Evolutionary conservation across 64 coral and sea anemone species (phyloP).

Genomic region (Platygyra sinensis): DNA sequence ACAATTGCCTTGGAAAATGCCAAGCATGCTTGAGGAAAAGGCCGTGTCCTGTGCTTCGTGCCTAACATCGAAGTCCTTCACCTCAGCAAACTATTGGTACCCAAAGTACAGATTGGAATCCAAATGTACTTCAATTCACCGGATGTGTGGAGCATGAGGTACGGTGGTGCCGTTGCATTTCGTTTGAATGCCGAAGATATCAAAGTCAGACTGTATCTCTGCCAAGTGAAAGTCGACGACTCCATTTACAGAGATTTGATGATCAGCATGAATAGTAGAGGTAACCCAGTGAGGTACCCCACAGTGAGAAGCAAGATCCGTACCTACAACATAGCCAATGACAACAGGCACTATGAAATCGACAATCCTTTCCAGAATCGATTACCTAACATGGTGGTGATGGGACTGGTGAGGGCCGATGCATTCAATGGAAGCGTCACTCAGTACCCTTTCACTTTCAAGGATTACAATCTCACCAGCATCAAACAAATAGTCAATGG

Average conservation of each 20-base stretch:
- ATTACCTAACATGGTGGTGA: slow-evolving; percentile 17
- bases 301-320: slow-evolving; percentile 36
- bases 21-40: no score
- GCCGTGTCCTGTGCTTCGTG: no score
- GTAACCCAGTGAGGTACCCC: background rate
- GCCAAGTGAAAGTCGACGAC: background rate
- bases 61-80: no score
- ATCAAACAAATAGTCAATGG: slow-evolving; percentile 32
- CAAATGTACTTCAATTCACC: no score
- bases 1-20: no score
- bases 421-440: slow-evolving; percentile 12
- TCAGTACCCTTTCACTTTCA: slow-evolving; percentile 35
- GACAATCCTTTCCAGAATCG: slow-evolving; percentile 26
- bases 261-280: no score
- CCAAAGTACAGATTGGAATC: no score
- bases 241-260: background rate
- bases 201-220: background rate
- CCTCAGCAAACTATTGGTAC: no score
- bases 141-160: no score
- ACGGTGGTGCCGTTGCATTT: background rate
- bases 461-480: slow-evolving; percentile 2
- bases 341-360: slow-evolving; percentile 9
- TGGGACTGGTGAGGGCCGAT: background rate
- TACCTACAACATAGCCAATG: background rate
- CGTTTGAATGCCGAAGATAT: no score